A percentile compares a stretch with the other conserved stretches of the same genome.
Evolutionary conservation across 2,888 invertebrate species (phyloP).

Genomic region (Ephialtes manifestator): DNA sequence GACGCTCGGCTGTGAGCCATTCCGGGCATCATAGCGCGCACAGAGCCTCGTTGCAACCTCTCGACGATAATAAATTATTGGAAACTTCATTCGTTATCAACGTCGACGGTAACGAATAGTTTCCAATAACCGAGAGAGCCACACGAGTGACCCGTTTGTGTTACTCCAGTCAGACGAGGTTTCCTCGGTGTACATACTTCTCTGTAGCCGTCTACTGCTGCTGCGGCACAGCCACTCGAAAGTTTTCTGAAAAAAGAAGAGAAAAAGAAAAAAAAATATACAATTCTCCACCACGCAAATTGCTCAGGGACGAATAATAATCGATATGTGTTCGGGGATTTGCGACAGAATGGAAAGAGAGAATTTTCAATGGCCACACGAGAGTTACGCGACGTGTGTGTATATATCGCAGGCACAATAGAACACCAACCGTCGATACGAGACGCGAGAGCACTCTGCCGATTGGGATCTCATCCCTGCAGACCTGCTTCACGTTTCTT

Average conservation of each 20-base stretch:
- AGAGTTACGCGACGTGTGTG: not conserved
- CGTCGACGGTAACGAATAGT: constrained; percentile 73
- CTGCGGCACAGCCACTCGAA: not conserved
- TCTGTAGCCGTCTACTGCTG: not conserved
- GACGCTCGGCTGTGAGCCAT: constrained; percentile 30
- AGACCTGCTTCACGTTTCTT: constrained; percentile 32
- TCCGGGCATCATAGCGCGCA: constrained; percentile 15
- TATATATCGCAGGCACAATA: constrained; percentile 16
- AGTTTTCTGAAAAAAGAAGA: constrained; percentile 14
- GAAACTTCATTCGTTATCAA: constrained; percentile 76
- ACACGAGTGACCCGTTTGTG: constrained; percentile 39
- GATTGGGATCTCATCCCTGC: constrained; percentile 40
- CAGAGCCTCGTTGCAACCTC: constrained; percentile 45
- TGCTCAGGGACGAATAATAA: constrained; percentile 23
- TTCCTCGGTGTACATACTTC: not conserved
- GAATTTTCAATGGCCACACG: constrained; percentile 14
- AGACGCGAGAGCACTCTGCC: constrained; percentile 37
- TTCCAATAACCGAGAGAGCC: constrained; percentile 72
- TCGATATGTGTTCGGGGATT: constrained; percentile 17
- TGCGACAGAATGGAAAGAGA: not conserved
- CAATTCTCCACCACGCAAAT: constrained; percentile 26
- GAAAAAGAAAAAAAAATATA: not conserved
- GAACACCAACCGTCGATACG: constrained; percentile 29
- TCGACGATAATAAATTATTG: constrained; percentile 72
- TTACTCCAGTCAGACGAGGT: constrained; percentile 32